Evolutionary conservation across 2,797 vertebrate genomes (phyloP).

Genomic region (Phrynocephalus vlangalii): DNA sequence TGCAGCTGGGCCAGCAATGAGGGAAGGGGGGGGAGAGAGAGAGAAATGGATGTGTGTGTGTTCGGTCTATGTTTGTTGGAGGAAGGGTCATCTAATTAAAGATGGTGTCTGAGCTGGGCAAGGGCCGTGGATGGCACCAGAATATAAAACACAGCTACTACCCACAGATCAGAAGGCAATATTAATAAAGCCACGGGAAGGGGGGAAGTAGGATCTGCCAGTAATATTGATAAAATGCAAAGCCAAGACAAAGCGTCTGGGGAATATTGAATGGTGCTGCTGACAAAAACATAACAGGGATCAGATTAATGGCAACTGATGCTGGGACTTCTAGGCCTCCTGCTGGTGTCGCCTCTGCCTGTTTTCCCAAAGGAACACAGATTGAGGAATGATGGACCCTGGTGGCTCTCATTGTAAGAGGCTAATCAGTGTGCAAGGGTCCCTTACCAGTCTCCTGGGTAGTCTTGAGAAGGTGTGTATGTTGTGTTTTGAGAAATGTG

Average conservation of each 20-base stretch:
- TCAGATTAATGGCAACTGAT: not conserved
- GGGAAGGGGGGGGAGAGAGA: not conserved
- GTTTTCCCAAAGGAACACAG: too few species aligned
- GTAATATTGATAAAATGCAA: slow-evolving; percentile 80
- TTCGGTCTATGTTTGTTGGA: slow-evolving; percentile 78
- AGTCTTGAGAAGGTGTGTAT: not conserved
- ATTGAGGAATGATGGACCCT: not conserved
- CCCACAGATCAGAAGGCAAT: slow-evolving; percentile 82
- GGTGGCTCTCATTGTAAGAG: not conserved
- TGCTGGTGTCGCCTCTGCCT: not conserved
- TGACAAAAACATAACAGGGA: slow-evolving; percentile 64
- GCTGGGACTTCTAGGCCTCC: not conserved
- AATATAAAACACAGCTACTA: slow-evolving; percentile 76
- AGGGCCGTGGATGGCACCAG: slow-evolving; percentile 72
- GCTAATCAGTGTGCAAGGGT: too few species aligned
- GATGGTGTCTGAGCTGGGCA: slow-evolving; percentile 77
- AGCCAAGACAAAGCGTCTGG: slow-evolving; percentile 73
- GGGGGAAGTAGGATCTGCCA: slow-evolving; percentile 63
- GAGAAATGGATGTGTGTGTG: slow-evolving; percentile 35
- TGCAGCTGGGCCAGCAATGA: too few species aligned
- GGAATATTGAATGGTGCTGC: slow-evolving; percentile 69
- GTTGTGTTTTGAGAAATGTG: too few species aligned
- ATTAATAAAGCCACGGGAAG: slow-evolving; percentile 78
- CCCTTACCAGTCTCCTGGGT: not conserved
- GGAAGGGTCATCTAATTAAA: slow-evolving; percentile 82